Evolutionary conservation across 2,888 invertebrate species (phyloP), one percentile per base, ranked within the genome.

Genomic region (Unio delphinus): DNA sequence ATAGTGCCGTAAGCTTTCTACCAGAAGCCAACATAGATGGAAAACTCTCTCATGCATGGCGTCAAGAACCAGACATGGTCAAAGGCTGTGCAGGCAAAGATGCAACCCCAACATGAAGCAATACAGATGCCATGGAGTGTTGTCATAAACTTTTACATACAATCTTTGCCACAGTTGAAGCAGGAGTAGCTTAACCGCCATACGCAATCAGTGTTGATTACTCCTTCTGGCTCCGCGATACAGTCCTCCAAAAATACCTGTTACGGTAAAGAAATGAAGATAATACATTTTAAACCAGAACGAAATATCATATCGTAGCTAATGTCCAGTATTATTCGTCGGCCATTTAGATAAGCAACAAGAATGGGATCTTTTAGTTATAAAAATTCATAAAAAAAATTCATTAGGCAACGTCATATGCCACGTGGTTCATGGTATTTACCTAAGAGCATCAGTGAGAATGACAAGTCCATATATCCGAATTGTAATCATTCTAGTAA

Each of bases 31-130:
- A 68, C 55, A 84, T 92, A 92, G 82, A 94, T 93, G 89, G 93
- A 93, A 88, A 93, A 92, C 73, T 88, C 92, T 67, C 94, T 91
- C 59, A 94, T 89, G 72, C 92, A 92, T 0, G 94, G 94, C 0
- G 92, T 93, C 18, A 92, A 90, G 85, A 94, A 94, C 94, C 94
- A 94, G 83, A 94, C 93, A 90, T 94, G 93, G 34, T 70, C 60
- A 65, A 79, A 80, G 5, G 94, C 93, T 15, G 94, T 90, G 80
- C 93, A 64, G 20, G 77, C 80, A 60, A 81, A 81, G 67, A 73
- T 69, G 63, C 74, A 76, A 34, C 81, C 80, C 55, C 94, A 91
- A 74, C 92, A 89, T 72, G 94, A 90, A 0, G 94, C 94, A 67
- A 93, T 91, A 28, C 93, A 91, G 8, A 94, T 93, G 0, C 94